phyloP scores from a whole-genome alignment of 2,797 vertebrate genomes.

The Halcyon chelicuti region DNA sequence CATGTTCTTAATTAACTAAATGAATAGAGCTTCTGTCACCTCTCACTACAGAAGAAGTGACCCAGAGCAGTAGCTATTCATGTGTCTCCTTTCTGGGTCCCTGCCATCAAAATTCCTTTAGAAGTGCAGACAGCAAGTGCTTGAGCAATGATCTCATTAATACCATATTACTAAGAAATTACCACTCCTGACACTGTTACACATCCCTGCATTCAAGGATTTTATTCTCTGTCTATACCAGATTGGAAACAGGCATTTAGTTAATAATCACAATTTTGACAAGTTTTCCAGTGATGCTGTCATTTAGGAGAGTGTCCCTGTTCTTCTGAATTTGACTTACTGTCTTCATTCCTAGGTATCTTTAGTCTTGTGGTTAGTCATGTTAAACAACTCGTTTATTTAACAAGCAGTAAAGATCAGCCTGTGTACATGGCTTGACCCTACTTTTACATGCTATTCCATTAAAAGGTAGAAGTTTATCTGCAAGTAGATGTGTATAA shows the following conservation, averaged over 20 bases:
- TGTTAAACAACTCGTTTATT: not conserved
- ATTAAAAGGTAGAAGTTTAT: not conserved
- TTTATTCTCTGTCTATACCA: not conserved
- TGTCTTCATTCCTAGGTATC: not conserved
- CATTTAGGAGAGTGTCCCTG: not conserved
- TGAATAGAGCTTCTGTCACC: not conserved
- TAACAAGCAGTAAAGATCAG: not conserved
- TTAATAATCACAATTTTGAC: not conserved
- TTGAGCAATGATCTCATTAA: not conserved
- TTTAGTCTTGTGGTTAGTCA: not conserved
- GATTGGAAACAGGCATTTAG: not conserved
- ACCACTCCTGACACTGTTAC: not conserved
- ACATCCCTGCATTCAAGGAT: not conserved
- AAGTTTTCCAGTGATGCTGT: not conserved
- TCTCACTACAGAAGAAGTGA: not conserved
- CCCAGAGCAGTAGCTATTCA: not conserved
- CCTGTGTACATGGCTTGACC: not conserved
- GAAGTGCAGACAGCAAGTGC: not conserved
- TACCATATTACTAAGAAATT: not conserved
- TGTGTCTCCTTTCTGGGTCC: not conserved
- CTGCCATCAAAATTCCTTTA: not conserved
- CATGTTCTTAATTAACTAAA: not conserved
- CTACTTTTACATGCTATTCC: not conserved
- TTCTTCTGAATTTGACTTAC: not conserved
- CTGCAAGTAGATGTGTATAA: not conserved